Conservation (phyloP, 2,113 vertebrate genomes). For the Actinemys pallida region DNA sequence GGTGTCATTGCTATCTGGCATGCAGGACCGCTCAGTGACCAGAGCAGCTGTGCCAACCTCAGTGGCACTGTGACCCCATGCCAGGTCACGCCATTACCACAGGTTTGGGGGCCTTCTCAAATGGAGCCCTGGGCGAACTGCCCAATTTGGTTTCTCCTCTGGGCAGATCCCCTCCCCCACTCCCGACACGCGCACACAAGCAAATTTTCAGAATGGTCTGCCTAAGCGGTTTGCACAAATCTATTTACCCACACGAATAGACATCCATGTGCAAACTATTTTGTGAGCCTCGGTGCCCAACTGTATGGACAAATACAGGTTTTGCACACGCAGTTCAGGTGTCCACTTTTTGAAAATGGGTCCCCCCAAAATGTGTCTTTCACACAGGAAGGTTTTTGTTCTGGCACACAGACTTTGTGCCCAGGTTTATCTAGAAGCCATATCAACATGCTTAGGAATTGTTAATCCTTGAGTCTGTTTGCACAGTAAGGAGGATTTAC, state of each 20-base stretch:
- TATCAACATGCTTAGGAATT: not conserved
- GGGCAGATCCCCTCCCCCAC: not conserved
- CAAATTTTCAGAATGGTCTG: rapidly evolving
- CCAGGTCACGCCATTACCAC: not conserved
- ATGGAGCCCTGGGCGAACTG: not conserved
- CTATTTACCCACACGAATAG: not conserved
- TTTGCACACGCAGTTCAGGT: not conserved
- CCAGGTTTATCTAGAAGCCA: not conserved
- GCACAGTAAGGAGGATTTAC: not conserved
- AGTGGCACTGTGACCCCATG: too few species aligned
- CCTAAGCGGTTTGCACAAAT: rapidly evolving
- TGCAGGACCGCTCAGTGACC: not conserved
- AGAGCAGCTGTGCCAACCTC: not conserved
- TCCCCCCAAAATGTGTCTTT: not conserved
- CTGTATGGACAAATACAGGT: not conserved
- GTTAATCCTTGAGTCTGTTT: not conserved
- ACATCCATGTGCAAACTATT: rapidly evolving
- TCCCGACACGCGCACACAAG: rapidly evolving
- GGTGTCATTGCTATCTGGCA: not conserved
- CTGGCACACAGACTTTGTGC: not conserved
- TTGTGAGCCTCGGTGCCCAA: not conserved
- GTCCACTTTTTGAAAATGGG: not conserved
- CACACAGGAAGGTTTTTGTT: not conserved
- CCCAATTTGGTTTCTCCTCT: too few species aligned
- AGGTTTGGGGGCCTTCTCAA: not conserved